Evolutionary conservation across 2,888 invertebrate species (phyloP), one percentile per base, ranked within the genome.

Genomic region (Dasysyrphus tricinctus): DNA sequence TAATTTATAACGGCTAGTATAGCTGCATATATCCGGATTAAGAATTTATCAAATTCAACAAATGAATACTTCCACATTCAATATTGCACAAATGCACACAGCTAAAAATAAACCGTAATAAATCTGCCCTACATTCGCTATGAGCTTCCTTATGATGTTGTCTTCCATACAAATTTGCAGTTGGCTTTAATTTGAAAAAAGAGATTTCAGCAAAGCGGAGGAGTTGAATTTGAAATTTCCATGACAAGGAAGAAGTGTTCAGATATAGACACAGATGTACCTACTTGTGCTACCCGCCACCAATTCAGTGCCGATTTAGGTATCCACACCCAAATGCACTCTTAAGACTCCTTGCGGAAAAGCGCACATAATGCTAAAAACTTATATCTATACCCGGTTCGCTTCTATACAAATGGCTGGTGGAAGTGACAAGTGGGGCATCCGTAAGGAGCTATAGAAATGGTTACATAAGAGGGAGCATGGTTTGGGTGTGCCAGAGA

Each of bases 41-140:
- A 42, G 16, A 51, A 56, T 32, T 65, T 56, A 47, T 9, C 34
- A 65, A 47, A 24, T 61, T 2, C 29, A 24, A 61, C 11, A 34
- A 67, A 56, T 49, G 19, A n/a, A 29, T 24, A 47, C 37, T 14
- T 24, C 3, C 5, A 3, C 49, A 16, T 56, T 65, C 49, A 57
- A 34, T 16, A 47, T 42, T 34, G 44, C 44, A 49, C 16, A 32
- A 47, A 42, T 34, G 44, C 44, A 49, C 16, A 32, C 11, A 57
- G 2, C 72, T 80, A 84, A 76, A 80, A 76, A 84, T 84, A 80
- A 70, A 75, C 11, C 47, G 19, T 16, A 56, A 59, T 59, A 47
- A 67, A 75, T 65, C 44, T 80, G 80, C 72, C 84, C 84, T 76
- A 84, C 65, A 80, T 84, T 84, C 59, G 34, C 5, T 2, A 34